Evolutionary conservation across 2,113 vertebrate genomes (phyloP), one percentile per base, ranked within the genome.

Genomic region (Orycteropus afer): DNA sequence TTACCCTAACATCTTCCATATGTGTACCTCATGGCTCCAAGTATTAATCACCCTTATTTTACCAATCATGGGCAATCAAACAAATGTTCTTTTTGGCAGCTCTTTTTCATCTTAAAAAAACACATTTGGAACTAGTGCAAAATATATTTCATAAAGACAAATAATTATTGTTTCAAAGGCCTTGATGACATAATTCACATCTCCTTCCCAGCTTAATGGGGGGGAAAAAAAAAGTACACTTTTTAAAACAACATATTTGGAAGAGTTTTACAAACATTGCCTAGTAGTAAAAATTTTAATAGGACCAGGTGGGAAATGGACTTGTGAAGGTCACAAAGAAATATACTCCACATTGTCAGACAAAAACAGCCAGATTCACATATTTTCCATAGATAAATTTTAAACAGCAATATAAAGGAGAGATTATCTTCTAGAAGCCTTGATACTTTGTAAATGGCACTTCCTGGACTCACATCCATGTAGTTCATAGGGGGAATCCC

Each of bases 111-210:
- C 96, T 29, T 37, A 17, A 61, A 91, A 57, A 59, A 57, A 85
- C 3, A 32, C 37, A 3, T 47, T 86, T n/a, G 14, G 23, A 67
- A 76, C 29, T 42, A 83, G 47, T 40, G 20, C 79, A 92, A 7
- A 55, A 82, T 96, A 83, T 65, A 86, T 13, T 93, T 82, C 86
- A 65, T 88, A 49, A 81, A 40, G 55, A 92, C 20, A 91, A 67
- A 73, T 83, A 55, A 73, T 47, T 57, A 74, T 53, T 32, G 13
- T 53, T 84, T 40, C 73, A 15, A 37, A 86, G 23, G 42, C 47
- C 22, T 86, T 53, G 47, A 55, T 86, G 57, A 84, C 40, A 76
- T 49, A 37, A 74, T 23, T 23, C 29, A 27, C 20, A 90, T 23
- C 51, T 73, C 59, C 27, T 76, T 76, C 23, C 22, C 14, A 61